Percentiles rank a stretch among this genome's conserved stretches.
Evolutionary conservation across 1,140 invertebrate genomes (phyloP).

Genomic region (Wiebesia pumilae): DNA sequence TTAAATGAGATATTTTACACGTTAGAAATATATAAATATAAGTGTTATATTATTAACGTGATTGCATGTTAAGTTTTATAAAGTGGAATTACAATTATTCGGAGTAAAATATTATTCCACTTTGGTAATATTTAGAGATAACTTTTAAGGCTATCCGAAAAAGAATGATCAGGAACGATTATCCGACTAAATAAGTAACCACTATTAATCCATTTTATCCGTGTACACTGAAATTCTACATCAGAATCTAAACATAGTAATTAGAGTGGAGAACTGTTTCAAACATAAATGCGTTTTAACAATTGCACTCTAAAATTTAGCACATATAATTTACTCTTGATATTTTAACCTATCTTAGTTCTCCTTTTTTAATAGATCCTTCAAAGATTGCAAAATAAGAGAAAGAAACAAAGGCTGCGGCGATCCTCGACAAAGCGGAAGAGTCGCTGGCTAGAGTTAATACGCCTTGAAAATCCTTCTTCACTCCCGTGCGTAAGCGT

Average conservation of each 20-base stretch:
- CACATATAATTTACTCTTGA: background rate
- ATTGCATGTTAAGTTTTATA: no score
- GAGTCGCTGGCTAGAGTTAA: background rate
- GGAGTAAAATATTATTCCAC: no score
- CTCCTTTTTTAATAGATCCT: background rate
- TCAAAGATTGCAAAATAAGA: background rate
- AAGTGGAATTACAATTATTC: no score
- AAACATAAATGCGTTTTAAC: background rate
- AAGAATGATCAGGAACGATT: background rate
- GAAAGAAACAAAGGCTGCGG: slow-evolving; percentile 2
- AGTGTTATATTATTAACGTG: no score
- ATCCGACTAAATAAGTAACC: background rate
- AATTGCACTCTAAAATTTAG: background rate
- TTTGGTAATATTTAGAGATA: no score
- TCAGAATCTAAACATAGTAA: background rate
- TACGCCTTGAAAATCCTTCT: background rate
- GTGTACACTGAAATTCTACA: background rate
- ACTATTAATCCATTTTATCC: background rate
- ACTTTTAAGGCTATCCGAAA: no score
- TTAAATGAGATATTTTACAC: no score
- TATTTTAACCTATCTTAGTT: background rate
- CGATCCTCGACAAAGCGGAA: background rate
- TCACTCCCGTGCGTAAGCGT: no score
- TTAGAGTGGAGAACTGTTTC: background rate
- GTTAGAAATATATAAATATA: no score